These are phyloP conservation scores for Pheosia gnoma DNA, from an alignment of 2,888 invertebrate genomes.

Conservation along the genomic window DNA sequence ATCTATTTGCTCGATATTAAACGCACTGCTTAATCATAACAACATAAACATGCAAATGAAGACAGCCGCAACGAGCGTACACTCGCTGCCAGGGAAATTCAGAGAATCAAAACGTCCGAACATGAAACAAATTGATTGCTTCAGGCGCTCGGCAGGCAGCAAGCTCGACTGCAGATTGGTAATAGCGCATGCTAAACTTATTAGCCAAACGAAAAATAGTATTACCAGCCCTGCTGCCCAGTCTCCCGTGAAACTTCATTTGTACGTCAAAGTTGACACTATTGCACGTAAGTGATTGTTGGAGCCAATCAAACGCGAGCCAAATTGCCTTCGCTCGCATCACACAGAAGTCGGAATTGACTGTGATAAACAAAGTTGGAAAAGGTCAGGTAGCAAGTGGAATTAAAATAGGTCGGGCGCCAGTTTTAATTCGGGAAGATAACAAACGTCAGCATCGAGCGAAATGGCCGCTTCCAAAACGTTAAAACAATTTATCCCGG, in stretches of 20 bases:
- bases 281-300: constrained; percentile 77
- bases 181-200: constrained; percentile 83
- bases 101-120: constrained; percentile 79
- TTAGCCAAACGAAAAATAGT: constrained; percentile 82
- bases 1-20: constrained; percentile 34
- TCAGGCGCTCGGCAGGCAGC: constrained; percentile 67
- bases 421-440: constrained; percentile 72
- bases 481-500: constrained; percentile 82
- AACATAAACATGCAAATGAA: constrained; percentile 72
- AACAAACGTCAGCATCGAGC: constrained; percentile 69
- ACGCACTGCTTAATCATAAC: constrained; percentile 43
- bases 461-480: constrained; percentile 70
- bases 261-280: constrained; percentile 76
- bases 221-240: constrained; percentile 71
- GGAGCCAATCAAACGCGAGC: constrained; percentile 74
- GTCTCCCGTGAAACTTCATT: constrained; percentile 73
- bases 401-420: constrained; percentile 49
- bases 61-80: constrained; percentile 66
- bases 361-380: constrained; percentile 56
- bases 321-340: constrained; percentile 60
- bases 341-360: constrained; percentile 56
- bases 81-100: constrained; percentile 64
- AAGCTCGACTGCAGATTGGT: constrained; percentile 78
- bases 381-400: constrained; percentile 45
- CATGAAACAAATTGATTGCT: constrained; percentile 81